These are phyloP conservation scores for Chromobotia macracanthus DNA, from an alignment of 2,797 vertebrate species.

Conservation along the genomic window DNA sequence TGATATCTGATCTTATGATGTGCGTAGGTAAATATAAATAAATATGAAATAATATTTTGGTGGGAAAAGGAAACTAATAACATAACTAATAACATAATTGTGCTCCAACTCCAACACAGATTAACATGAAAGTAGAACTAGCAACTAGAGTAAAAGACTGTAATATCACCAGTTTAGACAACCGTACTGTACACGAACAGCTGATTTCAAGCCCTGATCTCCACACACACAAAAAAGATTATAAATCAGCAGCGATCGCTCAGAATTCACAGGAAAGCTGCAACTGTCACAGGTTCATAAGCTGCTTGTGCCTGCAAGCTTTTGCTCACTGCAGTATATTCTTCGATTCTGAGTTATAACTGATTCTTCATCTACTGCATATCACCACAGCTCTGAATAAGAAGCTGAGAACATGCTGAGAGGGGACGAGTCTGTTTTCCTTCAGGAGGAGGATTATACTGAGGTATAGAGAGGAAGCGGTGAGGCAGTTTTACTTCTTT, in stretches of 20 bases:
- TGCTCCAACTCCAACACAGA: neutral
- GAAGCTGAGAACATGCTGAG: conserved; percentile 64
- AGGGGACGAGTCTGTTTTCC: conserved; percentile 67
- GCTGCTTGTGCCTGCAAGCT: neutral
- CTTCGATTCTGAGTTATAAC: conserved; percentile 30
- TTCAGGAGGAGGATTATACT: conserved; percentile 75
- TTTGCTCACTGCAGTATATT: conserved; percentile 1
- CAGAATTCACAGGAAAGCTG: conserved; percentile 1
- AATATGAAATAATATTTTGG: too few relatives aligned
- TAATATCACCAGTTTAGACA: neutral
- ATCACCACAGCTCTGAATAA: conserved; percentile 42
- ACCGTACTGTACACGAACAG: neutral
- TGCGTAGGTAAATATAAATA: too few relatives aligned
- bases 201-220: neutral
- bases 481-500: conserved; percentile 28
- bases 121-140: neutral
- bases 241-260: neutral
- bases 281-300: conserved; percentile 2
- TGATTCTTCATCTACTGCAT: conserved; percentile 22
- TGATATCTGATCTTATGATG: too few relatives aligned
- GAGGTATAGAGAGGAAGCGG: conserved; percentile 55
- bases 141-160: neutral
- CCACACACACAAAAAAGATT: conserved; percentile 1
- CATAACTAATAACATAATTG: neutral
- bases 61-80: too few relatives aligned